These are phyloP conservation scores for Myopa tessellatipennis DNA, from an alignment of 2,888 invertebrate species.

Conservation along the genomic window DNA sequence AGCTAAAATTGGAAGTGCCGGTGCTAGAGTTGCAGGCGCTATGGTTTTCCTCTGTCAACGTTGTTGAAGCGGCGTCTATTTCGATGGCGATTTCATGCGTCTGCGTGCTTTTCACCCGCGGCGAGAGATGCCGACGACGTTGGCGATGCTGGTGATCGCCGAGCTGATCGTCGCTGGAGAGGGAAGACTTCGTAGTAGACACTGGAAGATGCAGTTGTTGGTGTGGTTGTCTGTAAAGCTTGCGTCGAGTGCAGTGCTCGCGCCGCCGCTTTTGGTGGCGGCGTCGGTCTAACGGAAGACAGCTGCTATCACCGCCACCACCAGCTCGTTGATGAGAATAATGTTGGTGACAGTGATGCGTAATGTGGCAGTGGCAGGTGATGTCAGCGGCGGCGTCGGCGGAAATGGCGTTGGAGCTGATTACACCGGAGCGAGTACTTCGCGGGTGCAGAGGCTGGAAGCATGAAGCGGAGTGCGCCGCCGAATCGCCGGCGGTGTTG, in stretches of 20 bases:
- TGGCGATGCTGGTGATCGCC: constrained; percentile 37
- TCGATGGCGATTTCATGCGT: constrained; percentile 60
- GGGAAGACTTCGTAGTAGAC: constrained; percentile 59
- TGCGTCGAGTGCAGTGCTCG: constrained; percentile 33
- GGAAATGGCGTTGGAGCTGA: constrained; percentile 39
- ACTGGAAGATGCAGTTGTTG: constrained; percentile 51
- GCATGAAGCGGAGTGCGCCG: constrained; percentile 37
- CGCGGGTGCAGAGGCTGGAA: constrained; percentile 41
- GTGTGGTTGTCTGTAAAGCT: constrained; percentile 26
- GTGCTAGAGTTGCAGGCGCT: constrained; percentile 53
- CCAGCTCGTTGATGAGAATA: constrained; percentile 45
- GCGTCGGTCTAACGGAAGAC: constrained; percentile 18
- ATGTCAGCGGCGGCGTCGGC: constrained; percentile 39
- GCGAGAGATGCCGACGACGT: constrained; percentile 38
- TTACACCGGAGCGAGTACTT: constrained; percentile 44
- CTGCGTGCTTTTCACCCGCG: constrained; percentile 29
- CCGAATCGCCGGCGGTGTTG: constrained; percentile 38
- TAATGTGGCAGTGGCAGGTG: constrained; percentile 51
- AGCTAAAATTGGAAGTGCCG: constrained; percentile 62
- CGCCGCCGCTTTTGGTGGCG: constrained; percentile 41
- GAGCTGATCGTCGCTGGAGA: constrained; percentile 57
- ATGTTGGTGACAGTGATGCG: constrained; percentile 50
- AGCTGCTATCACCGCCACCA: constrained; percentile 34
- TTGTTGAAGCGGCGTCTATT: constrained; percentile 64
- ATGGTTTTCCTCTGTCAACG: constrained; percentile 60